Conservation (phyloP, 2,797 vertebrate genomes). For the Aphelocoma californica region DNA sequence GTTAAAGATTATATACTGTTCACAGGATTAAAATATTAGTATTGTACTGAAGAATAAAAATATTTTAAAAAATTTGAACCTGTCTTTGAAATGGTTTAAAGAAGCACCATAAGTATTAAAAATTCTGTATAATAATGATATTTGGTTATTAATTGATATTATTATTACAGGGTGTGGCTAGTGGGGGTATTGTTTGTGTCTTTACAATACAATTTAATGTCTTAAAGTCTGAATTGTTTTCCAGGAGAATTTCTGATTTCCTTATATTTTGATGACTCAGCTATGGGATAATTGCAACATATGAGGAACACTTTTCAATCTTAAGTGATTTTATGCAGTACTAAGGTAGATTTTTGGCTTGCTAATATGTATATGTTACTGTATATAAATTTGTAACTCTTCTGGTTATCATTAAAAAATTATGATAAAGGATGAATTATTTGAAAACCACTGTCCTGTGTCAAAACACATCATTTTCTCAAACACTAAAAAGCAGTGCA, state of each 20-base stretch:
- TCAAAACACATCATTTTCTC: neutral
- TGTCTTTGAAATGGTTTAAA: neutral
- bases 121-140: neutral
- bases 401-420: neutral
- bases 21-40: neutral
- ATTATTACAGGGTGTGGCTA: neutral
- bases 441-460: neutral
- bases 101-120: neutral
- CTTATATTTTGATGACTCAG: neutral
- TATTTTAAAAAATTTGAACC: accelerated
- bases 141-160: neutral
- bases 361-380: neutral
- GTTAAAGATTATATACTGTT: neutral
- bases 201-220: neutral
- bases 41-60: neutral
- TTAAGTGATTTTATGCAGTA: neutral
- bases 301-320: neutral
- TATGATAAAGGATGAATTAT: neutral
- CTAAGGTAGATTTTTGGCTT: neutral
- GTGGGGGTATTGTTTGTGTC: neutral
- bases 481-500: neutral
- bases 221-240: neutral
- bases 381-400: neutral
- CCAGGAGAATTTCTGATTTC: neutral
- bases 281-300: neutral